Evolutionary conservation across 2,797 vertebrate genomes (phyloP), one percentile per base, ranked within the genome.

Genomic region (Pseudochirops cupreus): DNA sequence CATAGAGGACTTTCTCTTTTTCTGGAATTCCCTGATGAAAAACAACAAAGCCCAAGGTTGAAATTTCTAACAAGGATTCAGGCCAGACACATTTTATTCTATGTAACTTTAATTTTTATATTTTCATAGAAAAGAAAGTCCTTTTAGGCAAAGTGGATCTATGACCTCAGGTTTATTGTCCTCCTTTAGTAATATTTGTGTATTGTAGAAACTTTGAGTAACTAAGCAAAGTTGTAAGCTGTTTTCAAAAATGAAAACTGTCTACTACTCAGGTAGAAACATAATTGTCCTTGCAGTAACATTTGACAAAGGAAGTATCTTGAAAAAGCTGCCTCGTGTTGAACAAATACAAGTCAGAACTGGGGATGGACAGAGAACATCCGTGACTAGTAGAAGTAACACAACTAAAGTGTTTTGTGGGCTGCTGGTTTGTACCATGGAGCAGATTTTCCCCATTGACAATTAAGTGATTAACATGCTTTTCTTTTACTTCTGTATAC

Each of bases 401-500:
- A 95, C 50, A 9, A 33, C 10, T 62, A 46, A 74, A 0, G 56
- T 58, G 29, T 54, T 29, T 87, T 55, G 33, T 9, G 9, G 53
- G 52, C 58, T 18, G 10, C 92, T 57, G 1, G 28, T 90, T 53
- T 67, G 57, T 62, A 14, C 53, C n/a, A 31, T 56, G 52, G 55
- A 95, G 56, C 57, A 5, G 33, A 29, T 92, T 93, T 96, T 90
- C 91, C 94, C 91, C 56, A 5, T 93, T 95, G 24, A 28, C n/a
- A 92, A 18, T 56, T 26, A n/a, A 91, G 82, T 94, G 87, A 92
- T 96, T 97, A 96, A 98, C 95, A 96, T 67, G 91, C 57, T 97
- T 96, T 96, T 94, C 96, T 91, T 97, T 96, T 97, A 91, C 94
- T 96, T 97, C 93, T 93, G 82, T 97, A 95, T 87, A 96, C 98